Percentiles rank a stretch among this genome's conserved stretches.
Conservation (phyloP, 1,140 invertebrate genomes). For the Aphidius ervi region DNA sequence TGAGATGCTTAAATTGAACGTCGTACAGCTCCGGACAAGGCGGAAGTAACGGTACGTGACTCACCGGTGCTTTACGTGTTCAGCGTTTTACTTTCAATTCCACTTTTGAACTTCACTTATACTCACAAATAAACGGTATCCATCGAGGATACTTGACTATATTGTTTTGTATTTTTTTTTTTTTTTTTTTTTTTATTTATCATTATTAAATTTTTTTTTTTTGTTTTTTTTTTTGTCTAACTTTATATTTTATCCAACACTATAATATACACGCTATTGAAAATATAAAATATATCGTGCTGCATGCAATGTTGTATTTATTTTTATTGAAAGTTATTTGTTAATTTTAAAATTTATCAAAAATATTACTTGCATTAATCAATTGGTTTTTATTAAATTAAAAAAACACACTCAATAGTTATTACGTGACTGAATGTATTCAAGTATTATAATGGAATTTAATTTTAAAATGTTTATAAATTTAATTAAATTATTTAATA, state of each 20-base stretch:
- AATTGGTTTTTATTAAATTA: too few species aligned
- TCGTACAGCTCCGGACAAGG: slow-evolving; percentile 18
- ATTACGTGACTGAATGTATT: too few species aligned
- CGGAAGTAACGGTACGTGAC: slow-evolving; percentile 21
- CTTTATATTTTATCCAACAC: slow-evolving; percentile 3
- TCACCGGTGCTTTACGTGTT: slow-evolving; percentile 30
- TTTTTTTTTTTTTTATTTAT: slow-evolving; percentile 14
- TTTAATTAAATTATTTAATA: too few species aligned
- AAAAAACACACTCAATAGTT: too few species aligned
- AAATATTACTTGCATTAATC: too few species aligned
- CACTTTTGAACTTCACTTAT: slow-evolving; percentile 46
- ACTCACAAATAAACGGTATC: slow-evolving; percentile 41
- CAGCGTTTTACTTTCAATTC: slow-evolving; percentile 47
- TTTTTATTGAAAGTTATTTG: neutral
- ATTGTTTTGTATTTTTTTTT: slow-evolving; percentile 35
- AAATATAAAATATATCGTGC: slow-evolving; percentile 41
- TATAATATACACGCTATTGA: slow-evolving; percentile 23
- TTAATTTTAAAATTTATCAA: too few species aligned
- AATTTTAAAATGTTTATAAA: too few species aligned
- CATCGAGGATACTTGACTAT: slow-evolving; percentile 32
- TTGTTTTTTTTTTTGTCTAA: too few species aligned
- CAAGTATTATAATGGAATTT: too few species aligned
- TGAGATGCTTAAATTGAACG: slow-evolving; percentile 27
- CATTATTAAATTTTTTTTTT: too few species aligned
- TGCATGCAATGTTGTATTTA: slow-evolving; percentile 28